phyloP scores from a whole-genome alignment of 2,797 vertebrate genomes.

The Sebastes cheni region DNA sequence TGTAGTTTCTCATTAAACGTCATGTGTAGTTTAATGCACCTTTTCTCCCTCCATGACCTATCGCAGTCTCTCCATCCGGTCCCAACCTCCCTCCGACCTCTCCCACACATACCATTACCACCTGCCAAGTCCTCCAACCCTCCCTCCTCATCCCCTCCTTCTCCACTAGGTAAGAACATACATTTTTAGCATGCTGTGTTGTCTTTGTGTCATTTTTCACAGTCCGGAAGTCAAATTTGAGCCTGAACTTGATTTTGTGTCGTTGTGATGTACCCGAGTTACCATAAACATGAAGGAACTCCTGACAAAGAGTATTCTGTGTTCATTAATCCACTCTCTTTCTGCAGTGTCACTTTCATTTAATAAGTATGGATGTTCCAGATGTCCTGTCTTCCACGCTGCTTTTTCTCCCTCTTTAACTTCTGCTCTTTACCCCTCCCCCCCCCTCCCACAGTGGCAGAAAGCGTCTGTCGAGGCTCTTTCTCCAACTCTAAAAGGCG shows the following conservation, averaged over 20 bases:
- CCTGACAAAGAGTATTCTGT: neutral
- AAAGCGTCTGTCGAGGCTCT: slow-evolving; percentile 66
- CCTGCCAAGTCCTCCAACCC: slow-evolving; percentile 85
- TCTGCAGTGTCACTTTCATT: neutral
- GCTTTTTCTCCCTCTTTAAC: slow-evolving; percentile 18
- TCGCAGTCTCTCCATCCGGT: slow-evolving; percentile 78
- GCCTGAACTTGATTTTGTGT: neutral
- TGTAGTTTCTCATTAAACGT: slow-evolving; percentile 1
- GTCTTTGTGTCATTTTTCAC: neutral
- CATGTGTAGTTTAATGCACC: slow-evolving; percentile 58
- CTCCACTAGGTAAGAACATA: slow-evolving; percentile 84
- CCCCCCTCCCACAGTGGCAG: slow-evolving; percentile 43
- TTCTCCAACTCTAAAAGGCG: slow-evolving; percentile 73
- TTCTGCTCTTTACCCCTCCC: slow-evolving; percentile 3
- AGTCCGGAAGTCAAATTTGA: neutral
- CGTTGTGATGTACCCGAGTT: neutral
- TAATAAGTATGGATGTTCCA: neutral
- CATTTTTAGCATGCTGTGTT: neutral
- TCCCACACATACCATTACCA: slow-evolving; percentile 88
- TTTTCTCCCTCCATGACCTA: slow-evolving; percentile 69
- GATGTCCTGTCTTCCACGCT: slow-evolving; percentile 11
- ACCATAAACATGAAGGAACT: neutral
- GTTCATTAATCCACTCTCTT: neutral
- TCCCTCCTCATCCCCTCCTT: slow-evolving; percentile 79
- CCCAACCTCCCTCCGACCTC: slow-evolving; percentile 85